A percentile compares a stretch with the other conserved stretches of the same genome.
Conservation (phyloP, 2,888 invertebrate genomes). For the Drosophila nigritarsus region DNA sequence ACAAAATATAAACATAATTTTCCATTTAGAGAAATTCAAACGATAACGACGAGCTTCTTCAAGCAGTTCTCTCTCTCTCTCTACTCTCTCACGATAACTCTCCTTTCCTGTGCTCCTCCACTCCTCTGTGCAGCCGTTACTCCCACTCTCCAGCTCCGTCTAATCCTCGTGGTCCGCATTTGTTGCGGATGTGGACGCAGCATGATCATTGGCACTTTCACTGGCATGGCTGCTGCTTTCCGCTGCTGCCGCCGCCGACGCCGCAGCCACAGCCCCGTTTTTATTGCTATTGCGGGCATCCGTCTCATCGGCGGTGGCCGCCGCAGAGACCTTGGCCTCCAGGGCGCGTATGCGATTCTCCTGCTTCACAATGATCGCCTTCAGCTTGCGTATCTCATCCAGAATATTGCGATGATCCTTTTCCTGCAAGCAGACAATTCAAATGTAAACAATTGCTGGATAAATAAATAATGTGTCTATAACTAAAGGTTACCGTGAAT, state of each 20-base stretch:
- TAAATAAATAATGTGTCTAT: not conserved
- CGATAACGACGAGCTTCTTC: conserved; percentile 66
- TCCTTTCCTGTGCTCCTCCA: conserved; percentile 17
- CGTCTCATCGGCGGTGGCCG: conserved; percentile 80
- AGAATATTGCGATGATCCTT: conserved; percentile 91
- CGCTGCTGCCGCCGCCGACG: conserved; percentile 46
- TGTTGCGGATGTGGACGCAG: conserved; percentile 56
- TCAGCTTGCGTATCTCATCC: conserved; percentile 95
- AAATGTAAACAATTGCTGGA: not conserved
- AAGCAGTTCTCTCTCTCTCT: conserved; percentile 36
- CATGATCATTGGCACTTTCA: conserved; percentile 77
- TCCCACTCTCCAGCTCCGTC: not conserved
- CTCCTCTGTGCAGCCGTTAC: conserved; percentile 4
- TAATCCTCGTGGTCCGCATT: conserved; percentile 66
- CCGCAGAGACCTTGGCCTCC: conserved; percentile 83
- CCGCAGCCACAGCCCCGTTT: conserved; percentile 52
- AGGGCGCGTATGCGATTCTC: conserved; percentile 88
- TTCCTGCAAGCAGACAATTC: conserved; percentile 73
- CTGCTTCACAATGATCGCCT: conserved; percentile 97
- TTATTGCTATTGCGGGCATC: conserved; percentile 71
- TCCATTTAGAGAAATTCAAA: conserved; percentile 57
- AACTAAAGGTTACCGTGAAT: conserved; percentile 83
- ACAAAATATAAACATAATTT: conserved; percentile 57
- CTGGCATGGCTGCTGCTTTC: conserved; percentile 67
- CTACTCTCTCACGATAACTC: not conserved